Percentiles rank a stretch among this genome's conserved stretches.
These are phyloP conservation scores for Hippopotamyrus pictus DNA, from an alignment of 2,797 vertebrate species.

Conservation along the genomic window DNA sequence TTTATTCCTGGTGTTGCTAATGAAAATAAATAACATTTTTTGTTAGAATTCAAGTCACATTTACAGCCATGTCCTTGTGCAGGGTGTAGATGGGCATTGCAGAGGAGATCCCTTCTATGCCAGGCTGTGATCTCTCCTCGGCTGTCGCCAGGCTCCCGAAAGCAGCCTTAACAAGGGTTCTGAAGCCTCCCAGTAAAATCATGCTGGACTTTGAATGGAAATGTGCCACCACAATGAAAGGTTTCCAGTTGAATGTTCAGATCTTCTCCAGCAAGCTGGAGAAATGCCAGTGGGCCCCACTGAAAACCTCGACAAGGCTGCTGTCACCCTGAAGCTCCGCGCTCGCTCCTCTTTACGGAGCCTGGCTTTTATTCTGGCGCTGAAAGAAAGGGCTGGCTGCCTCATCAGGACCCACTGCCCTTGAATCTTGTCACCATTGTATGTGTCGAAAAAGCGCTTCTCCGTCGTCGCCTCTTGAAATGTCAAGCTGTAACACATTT, in stretches of 20 bases:
- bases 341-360: neutral
- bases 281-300: neutral
- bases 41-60: neutral
- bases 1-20: neutral
- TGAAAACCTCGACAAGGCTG: neutral
- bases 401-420: neutral
- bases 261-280: neutral
- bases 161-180: neutral
- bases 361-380: neutral
- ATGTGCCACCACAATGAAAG: neutral
- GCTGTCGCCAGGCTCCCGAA: neutral
- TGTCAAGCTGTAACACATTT: neutral
- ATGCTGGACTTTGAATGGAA: neutral
- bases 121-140: neutral
- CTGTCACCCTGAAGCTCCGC: neutral
- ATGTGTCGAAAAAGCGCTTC: neutral
- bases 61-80: neutral
- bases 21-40: neutral
- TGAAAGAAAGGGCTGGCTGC: neutral
- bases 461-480: neutral
- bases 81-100: neutral
- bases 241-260: neutral
- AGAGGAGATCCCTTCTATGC: neutral
- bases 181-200: neutral
- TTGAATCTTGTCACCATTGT: neutral